Conservation (phyloP, 2,888 invertebrate species). For the Sphinx pinastri region DNA sequence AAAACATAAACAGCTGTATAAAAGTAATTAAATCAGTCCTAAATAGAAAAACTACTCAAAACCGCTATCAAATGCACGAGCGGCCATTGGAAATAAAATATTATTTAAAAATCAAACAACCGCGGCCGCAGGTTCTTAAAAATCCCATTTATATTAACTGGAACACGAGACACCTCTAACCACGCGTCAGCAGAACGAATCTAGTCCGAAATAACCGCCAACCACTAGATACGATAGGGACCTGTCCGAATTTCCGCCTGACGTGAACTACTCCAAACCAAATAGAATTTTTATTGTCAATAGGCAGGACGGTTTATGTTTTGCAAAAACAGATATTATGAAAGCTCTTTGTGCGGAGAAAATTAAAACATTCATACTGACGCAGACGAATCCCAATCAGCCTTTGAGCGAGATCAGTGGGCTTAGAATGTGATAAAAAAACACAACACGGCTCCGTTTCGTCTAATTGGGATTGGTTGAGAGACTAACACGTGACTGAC, state of each 20-base stretch:
- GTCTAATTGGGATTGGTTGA: too few species aligned
- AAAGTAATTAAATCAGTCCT: too few species aligned
- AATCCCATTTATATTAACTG: conserved; percentile 10
- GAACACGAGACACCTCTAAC: conserved; percentile 1
- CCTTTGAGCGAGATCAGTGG: not conserved
- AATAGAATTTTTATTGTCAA: conserved; percentile 16
- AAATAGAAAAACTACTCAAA: not conserved
- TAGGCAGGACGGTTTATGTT: not conserved
- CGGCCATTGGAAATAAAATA: not conserved
- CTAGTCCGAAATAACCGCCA: not conserved
- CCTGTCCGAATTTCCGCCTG: not conserved
- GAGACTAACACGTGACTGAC: too few species aligned
- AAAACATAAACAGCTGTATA: too few species aligned
- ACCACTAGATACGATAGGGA: conserved; percentile 17
- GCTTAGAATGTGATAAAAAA: too few species aligned
- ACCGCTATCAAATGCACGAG: too few species aligned
- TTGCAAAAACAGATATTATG: conserved; percentile 6
- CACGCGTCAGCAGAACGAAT: conserved; percentile 10
- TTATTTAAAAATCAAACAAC: not conserved
- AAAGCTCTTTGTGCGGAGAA: conserved; percentile 2
- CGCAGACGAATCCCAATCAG: not conserved
- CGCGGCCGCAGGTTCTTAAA: conserved; percentile 10
- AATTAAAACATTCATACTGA: not conserved
- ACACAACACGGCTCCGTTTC: too few species aligned
- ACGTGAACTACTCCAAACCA: conserved; percentile 7